Base-by-base conservation (phyloP, 2,113 vertebrate genomes). In the Passer domesticus region DNA sequence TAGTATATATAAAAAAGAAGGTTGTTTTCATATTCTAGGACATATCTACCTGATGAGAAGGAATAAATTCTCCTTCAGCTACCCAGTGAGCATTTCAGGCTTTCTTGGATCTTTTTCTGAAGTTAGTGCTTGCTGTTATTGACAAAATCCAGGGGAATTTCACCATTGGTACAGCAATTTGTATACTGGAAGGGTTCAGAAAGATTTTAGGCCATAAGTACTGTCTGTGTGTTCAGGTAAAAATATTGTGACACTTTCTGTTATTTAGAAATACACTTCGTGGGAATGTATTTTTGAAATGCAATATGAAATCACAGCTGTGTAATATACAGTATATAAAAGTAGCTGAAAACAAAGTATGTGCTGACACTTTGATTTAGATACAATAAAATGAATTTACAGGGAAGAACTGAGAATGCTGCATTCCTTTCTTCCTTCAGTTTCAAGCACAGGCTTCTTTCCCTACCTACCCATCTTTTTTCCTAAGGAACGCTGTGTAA, bases 331-430 rank as follows among this genome's bases (percentile, higher is more conserved):
- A 81, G 22, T 56, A 62, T 83, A 89, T 85, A 89, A 91, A 97
- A 94, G 83, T 89, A 97, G 89, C 90, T 78, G 80, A 83, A 97
- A 94, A 84, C 95, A 87, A 96, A 95, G 66, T 92, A 86, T 39
- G 7, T 67, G 41, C 67, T 97, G 96, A 87, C 91, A 95, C 86
- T 94, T 94, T 97, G 95, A 97, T 96, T 97, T 97, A 97, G 44
- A 47, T 70, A 46, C 87, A 95, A 94, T 97, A 95, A 96, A 97
- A 96, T 78, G 64, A 95, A 75, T 98, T 97, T 98, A 96, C 50
- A 90, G 81, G 89, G 89, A 89, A 80, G 66, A 88, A 79, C 13
- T 76, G 89, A 95, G 94, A 95, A 95, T 88, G 75, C 85, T 93
- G 68, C 82, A 56, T 94, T 89, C 86, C 88, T 93, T 95, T 56